Evolutionary conservation across 2,113 vertebrate species (phyloP).

Genomic region (Trinectes maculatus): DNA sequence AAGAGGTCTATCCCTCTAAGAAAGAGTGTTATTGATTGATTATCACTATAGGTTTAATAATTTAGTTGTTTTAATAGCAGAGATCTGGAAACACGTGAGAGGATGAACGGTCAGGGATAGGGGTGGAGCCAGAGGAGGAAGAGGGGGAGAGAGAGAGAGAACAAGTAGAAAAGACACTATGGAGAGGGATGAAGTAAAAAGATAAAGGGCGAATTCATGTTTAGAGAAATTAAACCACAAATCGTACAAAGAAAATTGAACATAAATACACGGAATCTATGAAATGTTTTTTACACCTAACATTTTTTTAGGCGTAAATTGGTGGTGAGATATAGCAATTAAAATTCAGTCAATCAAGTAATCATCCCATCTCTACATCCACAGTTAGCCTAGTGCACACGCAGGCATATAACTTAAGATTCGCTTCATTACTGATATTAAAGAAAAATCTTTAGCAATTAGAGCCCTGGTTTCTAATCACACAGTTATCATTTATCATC

Average conservation of each 20-base stretch:
- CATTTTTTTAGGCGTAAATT: too few species aligned
- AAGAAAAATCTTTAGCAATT: constrained; percentile 28
- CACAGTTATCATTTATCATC: constrained; percentile 42
- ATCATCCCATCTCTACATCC: too few species aligned
- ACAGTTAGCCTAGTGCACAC: too few species aligned
- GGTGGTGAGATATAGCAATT: too few species aligned
- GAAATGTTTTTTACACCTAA: too few species aligned
- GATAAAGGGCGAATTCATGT: not conserved
- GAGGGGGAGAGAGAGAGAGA: not conserved
- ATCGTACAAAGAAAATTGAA: too few species aligned
- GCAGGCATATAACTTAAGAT: too few species aligned
- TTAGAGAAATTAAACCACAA: too few species aligned
- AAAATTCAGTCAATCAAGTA: too few species aligned
- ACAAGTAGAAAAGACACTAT: constrained; percentile 25
- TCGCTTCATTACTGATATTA: not conserved
- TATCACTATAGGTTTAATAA: constrained; percentile 92
- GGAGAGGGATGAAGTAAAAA: constrained; percentile 4
- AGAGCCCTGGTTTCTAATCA: constrained; percentile 25
- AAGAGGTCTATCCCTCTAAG: constrained; percentile 90
- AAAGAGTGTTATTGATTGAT: constrained; percentile 90
- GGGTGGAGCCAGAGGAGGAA: constrained; percentile 21
- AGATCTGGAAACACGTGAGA: constrained; percentile 69
- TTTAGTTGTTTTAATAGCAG: constrained; percentile 88
- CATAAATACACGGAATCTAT: too few species aligned
- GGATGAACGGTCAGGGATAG: constrained; percentile 60